These are phyloP conservation scores for Bradypodion pumilum DNA, from an alignment of 2,797 vertebrate species.

Conservation along the genomic window DNA sequence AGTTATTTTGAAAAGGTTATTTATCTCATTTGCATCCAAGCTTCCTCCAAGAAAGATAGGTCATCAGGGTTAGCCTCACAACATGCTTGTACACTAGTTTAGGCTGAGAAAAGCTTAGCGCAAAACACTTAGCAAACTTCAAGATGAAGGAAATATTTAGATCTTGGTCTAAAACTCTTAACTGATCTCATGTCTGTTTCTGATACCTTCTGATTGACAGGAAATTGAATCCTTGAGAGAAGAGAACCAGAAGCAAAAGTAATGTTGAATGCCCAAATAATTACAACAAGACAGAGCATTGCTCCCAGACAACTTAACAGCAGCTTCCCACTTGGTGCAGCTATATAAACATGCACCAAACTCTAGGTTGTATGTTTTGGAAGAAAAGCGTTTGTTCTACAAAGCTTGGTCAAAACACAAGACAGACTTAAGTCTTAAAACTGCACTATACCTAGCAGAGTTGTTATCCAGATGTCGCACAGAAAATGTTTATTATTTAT, in stretches of 20 bases:
- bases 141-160: neutral
- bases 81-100: neutral
- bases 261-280: neutral
- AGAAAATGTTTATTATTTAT: no score
- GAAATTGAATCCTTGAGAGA: neutral
- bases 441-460: neutral
- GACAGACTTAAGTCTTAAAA: neutral
- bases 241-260: neutral
- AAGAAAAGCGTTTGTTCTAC: slow-evolving; percentile 19
- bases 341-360: slow-evolving; percentile 9
- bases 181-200: neutral
- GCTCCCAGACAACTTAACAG: neutral
- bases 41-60: neutral
- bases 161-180: neutral
- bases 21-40: neutral
- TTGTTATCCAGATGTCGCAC: neutral
- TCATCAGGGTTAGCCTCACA: neutral
- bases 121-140: neutral
- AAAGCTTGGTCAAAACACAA: slow-evolving; percentile 11
- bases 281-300: neutral
- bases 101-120: no score
- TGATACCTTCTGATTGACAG: neutral
- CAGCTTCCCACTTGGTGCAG: neutral
- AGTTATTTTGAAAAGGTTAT: neutral
- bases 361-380: neutral